Conservation (phyloP, 2,113 vertebrate genomes). For the Takifugu bimaculatus region DNA sequence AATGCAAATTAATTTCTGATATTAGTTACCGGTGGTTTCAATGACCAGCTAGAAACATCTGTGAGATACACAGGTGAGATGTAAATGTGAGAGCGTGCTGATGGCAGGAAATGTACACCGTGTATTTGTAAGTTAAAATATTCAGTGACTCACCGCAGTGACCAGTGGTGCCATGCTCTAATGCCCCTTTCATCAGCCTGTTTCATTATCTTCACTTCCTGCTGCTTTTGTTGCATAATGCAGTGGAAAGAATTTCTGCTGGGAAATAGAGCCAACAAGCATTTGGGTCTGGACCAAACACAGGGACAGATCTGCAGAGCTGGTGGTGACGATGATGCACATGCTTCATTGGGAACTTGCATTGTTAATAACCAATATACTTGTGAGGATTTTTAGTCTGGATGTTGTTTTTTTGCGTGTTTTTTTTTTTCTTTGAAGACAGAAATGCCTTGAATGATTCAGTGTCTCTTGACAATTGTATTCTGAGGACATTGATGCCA, state of each 20-base stretch:
- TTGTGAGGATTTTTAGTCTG: too few species aligned
- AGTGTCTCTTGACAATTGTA: too few species aligned
- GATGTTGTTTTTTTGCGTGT: too few species aligned
- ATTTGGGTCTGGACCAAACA: conserved; percentile 34
- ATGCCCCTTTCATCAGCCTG: conserved; percentile 40
- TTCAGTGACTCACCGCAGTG: conserved; percentile 33
- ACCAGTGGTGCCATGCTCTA: conserved; percentile 35
- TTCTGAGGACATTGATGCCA: too few species aligned
- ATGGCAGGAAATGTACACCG: neutral
- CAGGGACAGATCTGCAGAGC: conserved; percentile 18
- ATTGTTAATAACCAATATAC: too few species aligned
- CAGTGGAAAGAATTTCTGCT: conserved; percentile 42
- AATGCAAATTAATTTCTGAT: too few species aligned
- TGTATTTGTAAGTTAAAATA: conserved; percentile 31
- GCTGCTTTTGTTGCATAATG: conserved; percentile 59
- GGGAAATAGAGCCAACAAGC: conserved; percentile 39
- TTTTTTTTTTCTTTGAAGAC: too few species aligned
- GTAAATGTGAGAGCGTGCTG: conserved; percentile 5
- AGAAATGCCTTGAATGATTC: too few species aligned
- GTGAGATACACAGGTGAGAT: neutral
- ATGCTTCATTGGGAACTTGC: too few species aligned
- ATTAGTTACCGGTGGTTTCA: neutral
- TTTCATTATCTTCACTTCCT: conserved; percentile 60
- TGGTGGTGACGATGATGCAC: conserved; percentile 13
- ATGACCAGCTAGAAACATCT: neutral